phyloP scores from a whole-genome alignment of 1,140 invertebrate species.

The Pteromalus puparum region DNA sequence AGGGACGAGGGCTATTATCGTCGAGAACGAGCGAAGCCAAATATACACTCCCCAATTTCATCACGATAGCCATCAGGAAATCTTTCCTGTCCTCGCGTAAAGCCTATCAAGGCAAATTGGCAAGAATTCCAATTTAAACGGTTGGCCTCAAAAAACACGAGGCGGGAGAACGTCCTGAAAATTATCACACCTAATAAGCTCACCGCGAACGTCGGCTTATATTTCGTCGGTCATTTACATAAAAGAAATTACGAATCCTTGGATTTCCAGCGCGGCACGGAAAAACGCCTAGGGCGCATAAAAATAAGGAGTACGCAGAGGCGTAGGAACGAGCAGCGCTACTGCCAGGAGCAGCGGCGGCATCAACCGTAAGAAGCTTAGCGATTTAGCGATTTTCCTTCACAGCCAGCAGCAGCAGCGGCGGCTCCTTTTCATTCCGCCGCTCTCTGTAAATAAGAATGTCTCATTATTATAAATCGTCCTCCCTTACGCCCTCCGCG shows the following conservation, averaged over 20 bases:
- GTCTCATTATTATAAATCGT: slow-evolving; percentile 65
- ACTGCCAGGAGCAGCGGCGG: slow-evolving; percentile 33
- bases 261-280: background rate
- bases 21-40: background rate
- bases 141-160: background rate
- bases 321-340: background rate
- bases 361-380: slow-evolving; percentile 64
- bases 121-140: background rate
- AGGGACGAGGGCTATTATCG: too few relatives aligned
- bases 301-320: slow-evolving; percentile 55
- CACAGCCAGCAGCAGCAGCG: slow-evolving; percentile 37
- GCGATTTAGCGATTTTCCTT: slow-evolving; percentile 63
- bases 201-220: background rate
- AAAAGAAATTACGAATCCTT: slow-evolving; percentile 44
- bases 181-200: background rate
- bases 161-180: background rate
- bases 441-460: slow-evolving; percentile 63
- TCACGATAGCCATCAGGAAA: background rate
- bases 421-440: slow-evolving; percentile 60
- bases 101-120: background rate
- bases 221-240: slow-evolving; percentile 38
- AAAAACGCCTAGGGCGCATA: slow-evolving; percentile 49
- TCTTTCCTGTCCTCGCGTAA: background rate
- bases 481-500: slow-evolving; percentile 52
- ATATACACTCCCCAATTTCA: background rate